Conservation (phyloP, 1,140 invertebrate genomes). For the Drosophila rhopaloa region DNA sequence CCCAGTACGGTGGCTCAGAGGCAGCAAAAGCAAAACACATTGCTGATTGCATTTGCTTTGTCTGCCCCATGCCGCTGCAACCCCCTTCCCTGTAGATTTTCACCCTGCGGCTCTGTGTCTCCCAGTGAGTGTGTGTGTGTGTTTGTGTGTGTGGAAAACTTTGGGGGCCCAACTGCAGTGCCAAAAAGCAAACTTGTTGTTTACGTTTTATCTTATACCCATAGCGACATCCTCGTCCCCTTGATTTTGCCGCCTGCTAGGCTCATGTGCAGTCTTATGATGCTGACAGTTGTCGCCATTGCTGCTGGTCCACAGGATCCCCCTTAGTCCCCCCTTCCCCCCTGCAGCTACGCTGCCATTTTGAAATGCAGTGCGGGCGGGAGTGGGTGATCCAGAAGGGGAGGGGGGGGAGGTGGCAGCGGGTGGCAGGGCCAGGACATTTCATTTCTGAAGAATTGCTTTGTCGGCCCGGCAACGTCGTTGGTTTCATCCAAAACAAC, state of each 20-base stretch:
- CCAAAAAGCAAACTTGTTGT: constrained; percentile 71
- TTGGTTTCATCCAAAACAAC: constrained; percentile 56
- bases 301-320: constrained; percentile 39
- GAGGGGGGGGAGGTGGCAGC: background rate
- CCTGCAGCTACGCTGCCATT: constrained; percentile 25
- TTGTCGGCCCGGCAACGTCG: constrained; percentile 59
- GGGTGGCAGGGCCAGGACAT: constrained; percentile 57
- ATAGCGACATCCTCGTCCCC: constrained; percentile 1
- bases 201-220: constrained; percentile 60
- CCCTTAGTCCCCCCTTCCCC: background rate
- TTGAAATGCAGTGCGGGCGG: constrained; percentile 68
- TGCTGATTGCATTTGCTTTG: constrained; percentile 72
- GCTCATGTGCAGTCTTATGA: constrained; percentile 69
- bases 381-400: constrained; percentile 13
- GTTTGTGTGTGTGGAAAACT: constrained; percentile 44
- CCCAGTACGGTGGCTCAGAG: constrained; percentile 25
- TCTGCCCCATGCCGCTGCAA: constrained; percentile 42
- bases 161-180: constrained; percentile 61
- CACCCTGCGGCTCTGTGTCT: background rate
- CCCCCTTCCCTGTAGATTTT: constrained; percentile 3
- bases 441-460: constrained; percentile 83
- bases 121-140: constrained; percentile 8
- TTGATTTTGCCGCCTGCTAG: constrained; percentile 39
- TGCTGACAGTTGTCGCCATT: constrained; percentile 74
- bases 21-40: constrained; percentile 60